These are phyloP conservation scores for Rhinoptilus africanus DNA, from an alignment of 2,113 vertebrate species.

Conservation along the genomic window DNA sequence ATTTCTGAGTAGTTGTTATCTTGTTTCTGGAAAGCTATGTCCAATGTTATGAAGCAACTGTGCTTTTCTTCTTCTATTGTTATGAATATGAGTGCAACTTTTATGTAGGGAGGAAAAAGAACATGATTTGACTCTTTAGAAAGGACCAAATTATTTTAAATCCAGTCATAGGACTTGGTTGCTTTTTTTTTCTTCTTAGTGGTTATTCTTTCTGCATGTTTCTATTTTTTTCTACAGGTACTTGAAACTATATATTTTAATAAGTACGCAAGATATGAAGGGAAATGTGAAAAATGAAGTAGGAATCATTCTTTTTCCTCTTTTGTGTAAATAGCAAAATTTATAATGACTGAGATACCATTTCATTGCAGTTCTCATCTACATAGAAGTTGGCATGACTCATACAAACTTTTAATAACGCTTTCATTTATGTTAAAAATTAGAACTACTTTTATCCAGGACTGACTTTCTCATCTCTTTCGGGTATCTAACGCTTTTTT, in stretches of 20 bases:
- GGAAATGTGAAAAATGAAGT: background rate
- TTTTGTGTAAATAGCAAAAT: constrained; percentile 42
- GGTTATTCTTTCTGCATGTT: constrained; percentile 23
- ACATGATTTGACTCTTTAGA: background rate
- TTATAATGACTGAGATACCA: constrained; percentile 19
- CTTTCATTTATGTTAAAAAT: background rate
- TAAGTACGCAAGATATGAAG: background rate
- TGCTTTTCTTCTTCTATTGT: constrained; percentile 12
- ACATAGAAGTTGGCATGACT: constrained; percentile 17
- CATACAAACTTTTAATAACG: background rate
- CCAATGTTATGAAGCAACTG: constrained; percentile 12
- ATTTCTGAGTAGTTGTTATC: constrained; percentile 44
- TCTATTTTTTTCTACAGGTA: constrained; percentile 50
- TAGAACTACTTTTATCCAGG: constrained; percentile 1
- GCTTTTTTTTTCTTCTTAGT: background rate
- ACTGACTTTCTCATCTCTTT: background rate
- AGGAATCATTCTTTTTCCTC: constrained; percentile 3
- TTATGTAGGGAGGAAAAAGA: background rate
- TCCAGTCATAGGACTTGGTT: background rate
- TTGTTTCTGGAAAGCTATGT: constrained; percentile 31
- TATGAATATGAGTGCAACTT: constrained; percentile 2
- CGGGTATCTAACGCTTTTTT: background rate
- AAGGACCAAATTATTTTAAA: background rate
- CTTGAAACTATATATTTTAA: constrained; percentile 37
- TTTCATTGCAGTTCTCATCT: constrained; percentile 6